A percentile compares a stretch with the other conserved stretches of the same genome.
These are phyloP conservation scores for Drosophila ogumai DNA, from an alignment of 1,140 invertebrate species.

Conservation along the genomic window DNA sequence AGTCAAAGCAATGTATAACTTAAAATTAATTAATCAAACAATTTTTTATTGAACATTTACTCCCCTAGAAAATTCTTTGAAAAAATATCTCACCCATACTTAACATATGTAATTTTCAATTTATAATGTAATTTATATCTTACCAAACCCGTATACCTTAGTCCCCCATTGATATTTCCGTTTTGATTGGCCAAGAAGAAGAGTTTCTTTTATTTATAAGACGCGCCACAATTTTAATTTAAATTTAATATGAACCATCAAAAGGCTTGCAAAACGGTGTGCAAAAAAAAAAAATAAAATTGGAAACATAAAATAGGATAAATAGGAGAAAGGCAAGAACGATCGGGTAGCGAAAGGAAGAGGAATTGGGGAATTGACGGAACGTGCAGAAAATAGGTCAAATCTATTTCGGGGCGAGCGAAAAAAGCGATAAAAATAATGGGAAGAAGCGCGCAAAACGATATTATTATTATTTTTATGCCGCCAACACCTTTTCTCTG, in stretches of 20 bases:
- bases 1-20: background rate
- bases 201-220: conserved; percentile 52
- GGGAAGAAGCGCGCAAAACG: conserved; percentile 55
- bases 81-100: background rate
- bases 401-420: conserved; percentile 63
- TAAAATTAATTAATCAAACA: background rate
- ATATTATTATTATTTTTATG: conserved; percentile 30
- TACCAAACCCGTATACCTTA: background rate
- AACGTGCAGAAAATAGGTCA: conserved; percentile 76
- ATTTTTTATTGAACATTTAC: background rate
- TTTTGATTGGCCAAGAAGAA: conserved; percentile 18
- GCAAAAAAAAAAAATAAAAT: conserved; percentile 23
- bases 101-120: too few relatives aligned
- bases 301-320: conserved; percentile 12
- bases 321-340: conserved; percentile 16
- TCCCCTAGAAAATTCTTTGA: background rate
- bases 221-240: conserved; percentile 56
- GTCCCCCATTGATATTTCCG: conserved; percentile 1
- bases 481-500: conserved; percentile 31
- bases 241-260: conserved; percentile 61
- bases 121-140: too few relatives aligned
- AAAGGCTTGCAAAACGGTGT: conserved; percentile 45
- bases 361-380: conserved; percentile 40
- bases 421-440: conserved; percentile 65
- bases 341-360: conserved; percentile 16